These are phyloP conservation scores for Eilema caniola DNA, from an alignment of 2,888 invertebrate genomes.

Conservation along the genomic window DNA sequence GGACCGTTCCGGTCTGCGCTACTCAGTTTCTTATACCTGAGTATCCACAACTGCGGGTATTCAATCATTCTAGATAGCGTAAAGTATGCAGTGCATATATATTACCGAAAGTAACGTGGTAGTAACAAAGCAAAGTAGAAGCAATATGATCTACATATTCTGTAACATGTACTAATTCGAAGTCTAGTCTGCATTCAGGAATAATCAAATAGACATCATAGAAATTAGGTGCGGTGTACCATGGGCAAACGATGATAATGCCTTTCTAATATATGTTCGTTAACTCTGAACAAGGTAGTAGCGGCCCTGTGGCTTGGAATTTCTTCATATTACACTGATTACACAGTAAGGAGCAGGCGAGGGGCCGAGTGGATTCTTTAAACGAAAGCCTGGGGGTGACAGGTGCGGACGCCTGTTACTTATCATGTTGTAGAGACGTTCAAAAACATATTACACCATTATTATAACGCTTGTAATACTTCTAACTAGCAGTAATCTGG, in stretches of 20 bases:
- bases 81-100: neutral
- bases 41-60: neutral
- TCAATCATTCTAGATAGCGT: slow-evolving; percentile 2
- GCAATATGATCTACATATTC: neutral
- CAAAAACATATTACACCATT: too few relatives aligned
- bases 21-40: neutral
- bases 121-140: neutral
- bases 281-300: too few relatives aligned
- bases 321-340: too few relatives aligned
- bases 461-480: neutral
- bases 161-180: too few relatives aligned
- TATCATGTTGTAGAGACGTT: too few relatives aligned
- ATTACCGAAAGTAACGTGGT: neutral
- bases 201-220: neutral
- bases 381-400: too few relatives aligned
- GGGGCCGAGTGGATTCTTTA: too few relatives aligned
- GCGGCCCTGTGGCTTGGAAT: too few relatives aligned
- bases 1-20: neutral
- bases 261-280: too few relatives aligned
- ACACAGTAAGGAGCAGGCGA: too few relatives aligned
- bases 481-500: neutral
- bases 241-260: too few relatives aligned
- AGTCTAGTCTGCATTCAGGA: neutral
- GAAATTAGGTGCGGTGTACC: neutral
- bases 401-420: too few relatives aligned